A percentile compares a stretch with the other conserved stretches of the same genome.
These are phyloP conservation scores for Pagrus major DNA, from an alignment of 2,113 vertebrate genomes.

Conservation along the genomic window DNA sequence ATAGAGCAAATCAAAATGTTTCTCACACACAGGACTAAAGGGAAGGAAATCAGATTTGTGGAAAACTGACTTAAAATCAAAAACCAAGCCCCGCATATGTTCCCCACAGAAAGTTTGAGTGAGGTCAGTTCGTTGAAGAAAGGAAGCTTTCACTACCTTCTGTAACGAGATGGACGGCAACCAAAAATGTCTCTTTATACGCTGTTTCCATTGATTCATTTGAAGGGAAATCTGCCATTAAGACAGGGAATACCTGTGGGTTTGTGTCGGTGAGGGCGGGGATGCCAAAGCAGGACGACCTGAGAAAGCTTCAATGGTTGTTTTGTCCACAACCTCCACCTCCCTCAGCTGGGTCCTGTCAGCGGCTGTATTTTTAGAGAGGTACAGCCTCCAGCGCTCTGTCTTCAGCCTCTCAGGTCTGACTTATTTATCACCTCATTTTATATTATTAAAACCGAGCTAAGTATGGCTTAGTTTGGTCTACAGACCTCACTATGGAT, in stretches of 20 bases:
- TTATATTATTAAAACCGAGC: neutral
- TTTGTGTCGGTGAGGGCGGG: constrained; percentile 34
- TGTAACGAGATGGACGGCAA: constrained; percentile 14
- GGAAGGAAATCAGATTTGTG: neutral
- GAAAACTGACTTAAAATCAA: constrained; percentile 13
- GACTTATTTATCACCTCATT: constrained; percentile 1
- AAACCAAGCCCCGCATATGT: neutral
- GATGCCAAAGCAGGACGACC: constrained; percentile 43
- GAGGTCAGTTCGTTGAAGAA: constrained; percentile 33
- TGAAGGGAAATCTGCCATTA: constrained; percentile 24
- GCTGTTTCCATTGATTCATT: constrained; percentile 51
- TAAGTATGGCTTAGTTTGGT: neutral
- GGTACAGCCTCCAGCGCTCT: neutral
- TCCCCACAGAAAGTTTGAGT: neutral
- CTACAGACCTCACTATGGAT: too few species aligned
- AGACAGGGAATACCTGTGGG: constrained; percentile 61
- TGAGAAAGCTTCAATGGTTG: constrained; percentile 59
- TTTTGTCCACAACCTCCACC: constrained; percentile 65
- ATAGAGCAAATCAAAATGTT: neutral
- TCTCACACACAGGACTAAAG: neutral
- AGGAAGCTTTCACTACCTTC: constrained; percentile 36
- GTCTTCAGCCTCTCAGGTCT: neutral
- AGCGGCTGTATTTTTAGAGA: constrained; percentile 51
- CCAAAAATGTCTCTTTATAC: constrained; percentile 20
- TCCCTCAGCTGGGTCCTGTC: constrained; percentile 51